Evolutionary conservation across 2,888 invertebrate genomes (phyloP), one percentile per base, ranked within the genome.

Genomic region (Hirtodrosophila trivittata): DNA sequence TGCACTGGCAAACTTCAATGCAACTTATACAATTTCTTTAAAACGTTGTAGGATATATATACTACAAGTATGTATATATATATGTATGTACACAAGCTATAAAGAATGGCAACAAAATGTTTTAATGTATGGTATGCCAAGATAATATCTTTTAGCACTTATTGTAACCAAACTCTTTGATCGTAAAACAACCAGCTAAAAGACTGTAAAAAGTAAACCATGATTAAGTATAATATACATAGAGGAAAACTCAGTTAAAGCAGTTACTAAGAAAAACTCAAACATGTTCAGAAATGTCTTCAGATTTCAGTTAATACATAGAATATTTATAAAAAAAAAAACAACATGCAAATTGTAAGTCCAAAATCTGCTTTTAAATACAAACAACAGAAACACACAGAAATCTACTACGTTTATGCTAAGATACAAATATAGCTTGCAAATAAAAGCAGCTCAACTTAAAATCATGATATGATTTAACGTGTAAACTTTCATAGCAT

Each of bases 371-470:
- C 25, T n/a, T 43, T 43, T 10, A 1, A 37, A 37, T 37, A 45
- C 14, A 21, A 32, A 14, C 10, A 10, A 28, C 35, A 3, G 4
- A 38, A 13, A 42, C 8, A 10, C 4, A 38, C 13, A 6, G 2
- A 28, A 28, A 28, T 21, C 5, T 54, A 45, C 54, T 37, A 38
- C 54, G 45, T 21, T 45, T 25, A 54, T 54, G 45, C 54, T 38
- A 37, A 9, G 7, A 30, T 12, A 5, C 7, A n/a, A 8, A 28
- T 9, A 28, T 28, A 28, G 6, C n/a, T 25, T 28, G 5, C 5
- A 28, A 28, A 28, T 28, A 35, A 32, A 5, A 32, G 7, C 6
- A 32, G 9, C 10, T 4, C 32, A 32, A 32, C 3, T 25, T 25
- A 25, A 25, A 6, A 25, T 25, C 25, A 25, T 25, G 25, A 25